Conservation (phyloP, 2,113 vertebrate genomes). For the Parotia lawesii region DNA sequence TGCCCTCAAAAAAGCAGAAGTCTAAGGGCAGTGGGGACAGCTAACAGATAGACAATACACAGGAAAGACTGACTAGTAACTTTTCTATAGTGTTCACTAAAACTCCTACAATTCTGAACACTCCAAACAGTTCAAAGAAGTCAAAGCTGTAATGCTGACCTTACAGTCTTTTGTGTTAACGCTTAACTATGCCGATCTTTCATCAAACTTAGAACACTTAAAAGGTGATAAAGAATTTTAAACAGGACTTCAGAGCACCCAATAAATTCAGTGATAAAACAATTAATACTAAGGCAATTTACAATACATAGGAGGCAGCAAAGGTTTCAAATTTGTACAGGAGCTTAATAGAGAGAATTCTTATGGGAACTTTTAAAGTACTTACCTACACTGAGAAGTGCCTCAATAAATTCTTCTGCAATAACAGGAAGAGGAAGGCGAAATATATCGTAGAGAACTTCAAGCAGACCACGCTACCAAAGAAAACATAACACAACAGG, state of each 20-base stretch:
- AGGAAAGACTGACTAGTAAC: not conserved
- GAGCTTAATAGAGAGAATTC: not conserved
- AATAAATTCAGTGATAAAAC: not conserved
- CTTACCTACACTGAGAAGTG: constrained; percentile 92
- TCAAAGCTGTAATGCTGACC: too few relatives aligned
- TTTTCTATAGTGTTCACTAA: not conserved
- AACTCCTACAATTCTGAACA: not conserved
- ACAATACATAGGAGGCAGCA: not conserved
- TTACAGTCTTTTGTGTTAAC: not conserved
- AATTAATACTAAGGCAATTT: not conserved
- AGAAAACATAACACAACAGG: not conserved
- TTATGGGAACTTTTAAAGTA: not conserved
- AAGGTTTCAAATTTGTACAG: not conserved
- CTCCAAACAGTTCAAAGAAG: not conserved
- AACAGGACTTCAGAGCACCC: not conserved
- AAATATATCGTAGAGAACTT: constrained; percentile 97
- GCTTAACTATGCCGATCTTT: not conserved
- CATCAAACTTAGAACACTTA: not conserved
- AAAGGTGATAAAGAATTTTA: not conserved
- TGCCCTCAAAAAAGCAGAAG: not conserved
- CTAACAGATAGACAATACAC: not conserved
- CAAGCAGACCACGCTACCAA: constrained; percentile 86
- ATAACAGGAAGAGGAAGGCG: constrained; percentile 90
- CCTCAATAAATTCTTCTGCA: constrained; percentile 93
- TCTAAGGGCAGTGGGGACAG: not conserved